These are phyloP conservation scores for Heterodera filipjevi DNA, from an alignment of 2,888 invertebrate species.

Conservation along the genomic window DNA sequence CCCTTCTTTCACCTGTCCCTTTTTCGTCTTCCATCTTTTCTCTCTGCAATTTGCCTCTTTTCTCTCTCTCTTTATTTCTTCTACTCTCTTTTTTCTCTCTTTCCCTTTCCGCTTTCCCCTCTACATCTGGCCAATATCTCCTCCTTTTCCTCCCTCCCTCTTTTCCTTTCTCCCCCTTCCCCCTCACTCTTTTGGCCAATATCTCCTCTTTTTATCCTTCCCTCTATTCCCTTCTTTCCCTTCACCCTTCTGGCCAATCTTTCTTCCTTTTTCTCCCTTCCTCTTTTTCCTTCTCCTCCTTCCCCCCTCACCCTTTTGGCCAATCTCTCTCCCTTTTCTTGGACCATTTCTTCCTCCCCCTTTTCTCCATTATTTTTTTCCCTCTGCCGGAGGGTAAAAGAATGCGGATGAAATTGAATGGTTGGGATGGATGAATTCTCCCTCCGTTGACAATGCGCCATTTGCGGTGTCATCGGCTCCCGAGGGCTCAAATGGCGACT, in stretches of 20 bases:
- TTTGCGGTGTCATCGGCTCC: conserved; percentile 10
- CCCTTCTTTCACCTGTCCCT: neutral
- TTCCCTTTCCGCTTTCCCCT: neutral
- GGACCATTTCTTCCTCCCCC: too few relatives aligned
- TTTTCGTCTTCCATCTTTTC: too few relatives aligned
- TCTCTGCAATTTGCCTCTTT: neutral
- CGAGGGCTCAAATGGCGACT: conserved; percentile 12
- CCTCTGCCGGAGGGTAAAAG: conserved; percentile 4
- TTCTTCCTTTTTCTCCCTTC: too few relatives aligned
- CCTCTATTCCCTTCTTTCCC: too few relatives aligned
- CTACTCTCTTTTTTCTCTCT: too few relatives aligned
- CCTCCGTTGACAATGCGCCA: conserved; percentile 3
- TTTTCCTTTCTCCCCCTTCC: neutral
- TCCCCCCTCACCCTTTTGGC: neutral
- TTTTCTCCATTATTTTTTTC: too few relatives aligned
- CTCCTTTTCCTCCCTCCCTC: too few relatives aligned
- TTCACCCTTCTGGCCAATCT: too few relatives aligned
- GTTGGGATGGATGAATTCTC: conserved; percentile 7
- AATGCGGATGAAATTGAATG: conserved; percentile 12
- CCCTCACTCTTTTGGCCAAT: neutral
- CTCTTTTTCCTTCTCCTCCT: neutral
- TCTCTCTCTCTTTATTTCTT: neutral
- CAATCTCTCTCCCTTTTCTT: too few relatives aligned
- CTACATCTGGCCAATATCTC: too few relatives aligned
- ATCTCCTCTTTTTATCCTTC: too few relatives aligned